phyloP scores from a whole-genome alignment of 2,888 invertebrate species.

The Pycnomerus fuliginosus region DNA sequence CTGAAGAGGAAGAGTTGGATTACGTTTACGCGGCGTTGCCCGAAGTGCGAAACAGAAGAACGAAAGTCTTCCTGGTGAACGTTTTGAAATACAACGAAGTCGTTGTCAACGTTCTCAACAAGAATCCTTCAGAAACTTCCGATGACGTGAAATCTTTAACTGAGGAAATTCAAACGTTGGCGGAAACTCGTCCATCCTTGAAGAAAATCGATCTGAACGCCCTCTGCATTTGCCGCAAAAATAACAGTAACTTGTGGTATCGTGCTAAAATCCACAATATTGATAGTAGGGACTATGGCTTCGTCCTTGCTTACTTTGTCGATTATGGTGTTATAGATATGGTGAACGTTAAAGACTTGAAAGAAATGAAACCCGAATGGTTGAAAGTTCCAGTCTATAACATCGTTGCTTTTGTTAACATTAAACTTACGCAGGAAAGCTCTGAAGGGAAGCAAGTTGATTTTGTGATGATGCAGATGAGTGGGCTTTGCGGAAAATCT shows the following conservation, averaged over 20 bases:
- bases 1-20: not conserved
- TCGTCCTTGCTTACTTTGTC: slow-evolving; percentile 66
- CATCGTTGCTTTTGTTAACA: slow-evolving; percentile 54
- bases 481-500: slow-evolving; percentile 27
- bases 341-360: slow-evolving; percentile 53
- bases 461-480: slow-evolving; percentile 28
- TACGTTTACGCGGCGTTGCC: not conserved
- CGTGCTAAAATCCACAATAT: slow-evolving; percentile 64
- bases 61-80: slow-evolving; percentile 31
- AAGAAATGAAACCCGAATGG: slow-evolving; percentile 57
- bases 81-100: slow-evolving; percentile 35
- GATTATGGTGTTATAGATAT: slow-evolving; percentile 72
- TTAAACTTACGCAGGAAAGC: slow-evolving; percentile 27
- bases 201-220: slow-evolving; percentile 39
- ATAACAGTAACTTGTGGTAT: slow-evolving; percentile 69
- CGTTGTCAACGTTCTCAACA: slow-evolving; percentile 24
- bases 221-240: slow-evolving; percentile 65
- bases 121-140: slow-evolving; percentile 9
- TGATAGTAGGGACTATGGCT: slow-evolving; percentile 45
- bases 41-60: not conserved
- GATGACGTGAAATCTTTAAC: slow-evolving; percentile 57
- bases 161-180: slow-evolving; percentile 49
- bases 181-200: not conserved
- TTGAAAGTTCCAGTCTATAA: slow-evolving; percentile 56
- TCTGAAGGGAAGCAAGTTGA: slow-evolving; percentile 12